Base-by-base conservation (phyloP, 2,888 invertebrate genomes). In the Psylliodes chrysocephalus region DNA sequence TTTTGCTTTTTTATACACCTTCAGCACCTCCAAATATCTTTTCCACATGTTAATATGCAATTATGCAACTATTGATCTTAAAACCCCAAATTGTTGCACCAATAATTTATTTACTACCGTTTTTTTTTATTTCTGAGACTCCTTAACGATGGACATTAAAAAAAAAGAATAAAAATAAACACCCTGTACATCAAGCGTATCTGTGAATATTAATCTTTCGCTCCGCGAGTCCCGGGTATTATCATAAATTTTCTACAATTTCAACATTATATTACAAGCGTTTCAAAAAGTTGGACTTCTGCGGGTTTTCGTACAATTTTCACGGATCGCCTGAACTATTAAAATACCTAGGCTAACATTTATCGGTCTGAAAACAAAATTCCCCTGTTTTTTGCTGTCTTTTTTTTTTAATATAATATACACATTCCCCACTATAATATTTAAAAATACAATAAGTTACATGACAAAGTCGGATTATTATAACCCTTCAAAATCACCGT, bases 221-320 rank as follows among this genome's bases (percentile, higher is more conserved):
- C 14, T 1, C 10, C 7, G 14, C 7, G 28, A 19, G 49, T 49
- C 49, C 14, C 17, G 8, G n/a, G n/a, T 28, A 14, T 49, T 19
- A 4, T 12, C 17, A 49, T 28, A 49, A 61, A 61, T 54, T 60
- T 55, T 59, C 54, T 57, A 60, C 33, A 60, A 62, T 61, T 61
- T 54, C 73, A 70, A 73, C 71, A 67, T 74, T 77, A 74, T 76
- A 75, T 74, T 74, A 76, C 72, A 77, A 60, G 53, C 55, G 35
- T 66, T n/a, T 66, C 64, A 53, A 63, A 52, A 63, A 54, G 19
- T 17, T 35, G 18, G 60, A 46, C 40, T 19, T 47, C 55, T 18
- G n/a, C 70, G 66, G 69, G 46, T 30, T 35, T 52, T 57, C 33
- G 33, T 44, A 12, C 70, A 76, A 75, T 75, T 57, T 75, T 75